phyloP scores from a whole-genome alignment of 2,113 vertebrate species.

The Miniopterus natalensis region DNA sequence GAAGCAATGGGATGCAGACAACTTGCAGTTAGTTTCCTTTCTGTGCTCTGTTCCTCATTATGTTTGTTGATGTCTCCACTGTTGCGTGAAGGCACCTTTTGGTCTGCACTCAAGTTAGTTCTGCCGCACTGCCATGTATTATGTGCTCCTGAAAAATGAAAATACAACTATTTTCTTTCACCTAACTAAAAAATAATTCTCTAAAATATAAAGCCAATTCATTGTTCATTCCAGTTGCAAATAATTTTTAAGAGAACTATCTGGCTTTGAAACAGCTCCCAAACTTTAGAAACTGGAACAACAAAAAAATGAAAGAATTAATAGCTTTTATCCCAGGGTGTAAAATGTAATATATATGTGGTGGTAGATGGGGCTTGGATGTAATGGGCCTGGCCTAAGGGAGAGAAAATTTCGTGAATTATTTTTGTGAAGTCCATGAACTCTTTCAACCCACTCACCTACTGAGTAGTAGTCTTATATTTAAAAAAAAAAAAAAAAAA shows the following conservation, averaged over 20 bases:
- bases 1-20: neutral
- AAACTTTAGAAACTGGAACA: constrained; percentile 50
- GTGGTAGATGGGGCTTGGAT: constrained; percentile 59
- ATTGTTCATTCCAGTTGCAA: constrained; percentile 37
- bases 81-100: neutral
- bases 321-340: constrained; percentile 1
- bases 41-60: neutral
- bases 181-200: constrained; percentile 8
- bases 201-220: neutral
- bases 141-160: constrained; percentile 40
- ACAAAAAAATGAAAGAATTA: constrained; percentile 9
- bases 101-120: constrained; percentile 9
- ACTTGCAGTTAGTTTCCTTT: neutral
- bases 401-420: constrained; percentile 49
- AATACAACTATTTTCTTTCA: constrained; percentile 20
- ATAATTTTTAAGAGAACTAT: neutral
- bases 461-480: constrained; percentile 18
- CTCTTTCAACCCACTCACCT: constrained; percentile 30
- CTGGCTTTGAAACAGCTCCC: constrained; percentile 45
- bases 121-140: neutral
- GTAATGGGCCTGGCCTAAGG: neutral
- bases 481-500: neutral
- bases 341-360: constrained; percentile 74
- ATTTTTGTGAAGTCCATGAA: constrained; percentile 65
- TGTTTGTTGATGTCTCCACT: neutral